Percentiles rank a stretch among this genome's conserved stretches.
Evolutionary conservation across 2,888 invertebrate genomes (phyloP).

Genomic region (Acleris holmiana): DNA sequence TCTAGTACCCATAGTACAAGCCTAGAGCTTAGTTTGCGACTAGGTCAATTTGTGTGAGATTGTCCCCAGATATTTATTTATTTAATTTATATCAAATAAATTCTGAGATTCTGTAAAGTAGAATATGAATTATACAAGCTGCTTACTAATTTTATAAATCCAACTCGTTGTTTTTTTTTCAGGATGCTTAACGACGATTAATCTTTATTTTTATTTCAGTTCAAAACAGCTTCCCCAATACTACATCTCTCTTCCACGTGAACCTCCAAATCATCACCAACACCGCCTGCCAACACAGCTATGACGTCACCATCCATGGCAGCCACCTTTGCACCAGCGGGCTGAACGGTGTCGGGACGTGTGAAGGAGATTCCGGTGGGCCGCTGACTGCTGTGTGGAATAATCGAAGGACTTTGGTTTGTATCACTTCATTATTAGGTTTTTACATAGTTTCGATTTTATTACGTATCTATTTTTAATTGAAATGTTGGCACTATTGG

Average conservation of each 20-base stretch:
- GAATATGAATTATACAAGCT: too few species aligned
- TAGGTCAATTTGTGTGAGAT: too few species aligned
- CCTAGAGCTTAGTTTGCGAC: too few species aligned
- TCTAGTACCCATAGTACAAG: too few species aligned
- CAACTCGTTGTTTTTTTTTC: too few species aligned
- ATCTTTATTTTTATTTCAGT: slow-evolving; percentile 55
- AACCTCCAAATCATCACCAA: slow-evolving; percentile 60
- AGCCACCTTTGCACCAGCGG: slow-evolving; percentile 79
- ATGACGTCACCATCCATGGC: slow-evolving; percentile 59
- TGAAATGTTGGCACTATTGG: too few species aligned
- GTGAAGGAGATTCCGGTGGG: slow-evolving; percentile 76
- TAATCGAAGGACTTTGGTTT: slow-evolving; percentile 59
- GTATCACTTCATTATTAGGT: slow-evolving; percentile 9
- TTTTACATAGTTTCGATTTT: too few species aligned
- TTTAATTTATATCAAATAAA: too few species aligned
- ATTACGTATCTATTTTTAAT: too few species aligned
- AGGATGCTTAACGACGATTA: too few species aligned
- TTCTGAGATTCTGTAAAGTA: too few species aligned
- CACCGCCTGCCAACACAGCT: slow-evolving; percentile 66
- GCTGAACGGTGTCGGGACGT: slow-evolving; percentile 67
- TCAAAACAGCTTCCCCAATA: slow-evolving; percentile 55
- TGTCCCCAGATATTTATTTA: too few species aligned
- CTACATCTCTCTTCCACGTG: slow-evolving; percentile 53
- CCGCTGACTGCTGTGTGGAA: slow-evolving; percentile 59
- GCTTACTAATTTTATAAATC: background rate